Base-by-base conservation (phyloP, 2,888 invertebrate species). In the Apamea epomidion region DNA sequence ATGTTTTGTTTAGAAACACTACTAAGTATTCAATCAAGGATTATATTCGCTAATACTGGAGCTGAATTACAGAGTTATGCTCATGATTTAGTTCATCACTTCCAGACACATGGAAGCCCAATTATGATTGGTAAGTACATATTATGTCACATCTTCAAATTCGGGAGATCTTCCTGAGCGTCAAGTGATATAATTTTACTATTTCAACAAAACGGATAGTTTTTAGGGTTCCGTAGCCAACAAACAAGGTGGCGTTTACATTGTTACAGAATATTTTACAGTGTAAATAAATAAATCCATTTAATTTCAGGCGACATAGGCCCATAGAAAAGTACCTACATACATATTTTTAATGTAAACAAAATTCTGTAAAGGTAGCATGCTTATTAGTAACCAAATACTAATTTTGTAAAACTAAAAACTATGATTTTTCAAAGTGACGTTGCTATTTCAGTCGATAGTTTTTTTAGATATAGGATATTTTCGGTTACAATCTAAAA, bases 41-140 rank as follows among this genome's bases (percentile, higher is more conserved):
- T 99, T 87, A 97, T 99, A 84, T 98, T 98, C 91, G 99, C 99
- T 0, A 98, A 98, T 89, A 98, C 98, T 37, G 99, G 99, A 16
- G 97, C 98, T 58, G 99, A 99, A 91, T 95, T 99, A 94, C 97
- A 97, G 12, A 97, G 97, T 54, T 98, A 98, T 92, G 99, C 98
- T 12, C 97, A 98, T 48, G 99, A 99, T 92, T 96, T 99, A 85
- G 97, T 98, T 5, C 97, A 98, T 93, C 99, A 99, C 97, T 99
- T 99, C 94, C 97, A 98, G 90, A 98, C 98, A 69, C 98, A 99
- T 91, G 99, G 99, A 74, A 99, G 99, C 51, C 99, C 99, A 42
- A 98, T 99, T 81, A 99, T 99, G 99, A 99, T 99, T 90, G 99
- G 99, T 98, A 95, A 95, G 94, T 91, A 60, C n/a, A 6, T 37